Conservation (phyloP, 2,113 vertebrate species). For the Orthochromis malagaraziensis region DNA sequence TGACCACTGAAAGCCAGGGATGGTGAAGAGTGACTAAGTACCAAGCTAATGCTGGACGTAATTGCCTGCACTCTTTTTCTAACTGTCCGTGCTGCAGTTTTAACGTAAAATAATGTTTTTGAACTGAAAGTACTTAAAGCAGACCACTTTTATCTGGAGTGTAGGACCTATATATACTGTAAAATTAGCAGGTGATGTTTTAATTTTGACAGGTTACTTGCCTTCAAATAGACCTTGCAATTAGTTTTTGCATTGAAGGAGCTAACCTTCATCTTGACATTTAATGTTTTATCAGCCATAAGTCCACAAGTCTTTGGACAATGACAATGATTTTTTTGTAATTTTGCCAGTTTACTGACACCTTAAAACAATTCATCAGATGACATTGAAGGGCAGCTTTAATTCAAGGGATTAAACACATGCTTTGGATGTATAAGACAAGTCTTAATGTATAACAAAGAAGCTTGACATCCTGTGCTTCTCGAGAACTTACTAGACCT, state of each 20-base stretch:
- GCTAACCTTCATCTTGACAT: background rate
- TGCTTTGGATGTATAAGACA: background rate
- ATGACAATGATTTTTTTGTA: background rate
- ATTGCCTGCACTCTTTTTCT: constrained; percentile 32
- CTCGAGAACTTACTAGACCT: background rate
- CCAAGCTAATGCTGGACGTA: constrained; percentile 36
- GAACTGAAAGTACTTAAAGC: background rate
- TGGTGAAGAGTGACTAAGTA: constrained; percentile 26
- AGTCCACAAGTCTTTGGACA: background rate
- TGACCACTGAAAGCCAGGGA: constrained; percentile 45
- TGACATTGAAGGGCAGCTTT: background rate
- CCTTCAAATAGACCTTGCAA: background rate
- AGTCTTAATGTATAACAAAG: background rate
- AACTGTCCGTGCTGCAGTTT: background rate
- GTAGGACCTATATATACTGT: background rate
- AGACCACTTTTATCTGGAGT: background rate
- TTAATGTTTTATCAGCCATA: background rate
- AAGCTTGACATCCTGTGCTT: background rate
- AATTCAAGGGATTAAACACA: background rate
- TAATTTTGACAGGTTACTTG: background rate
- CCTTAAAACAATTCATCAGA: background rate
- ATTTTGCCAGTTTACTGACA: background rate
- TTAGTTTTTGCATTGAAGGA: background rate
- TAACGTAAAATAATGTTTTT: constrained; percentile 19
- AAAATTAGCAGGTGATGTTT: background rate